Evolutionary conservation across 2,888 invertebrate species (phyloP), one percentile per base, ranked within the genome.

Genomic region (Apotomis capreana): DNA sequence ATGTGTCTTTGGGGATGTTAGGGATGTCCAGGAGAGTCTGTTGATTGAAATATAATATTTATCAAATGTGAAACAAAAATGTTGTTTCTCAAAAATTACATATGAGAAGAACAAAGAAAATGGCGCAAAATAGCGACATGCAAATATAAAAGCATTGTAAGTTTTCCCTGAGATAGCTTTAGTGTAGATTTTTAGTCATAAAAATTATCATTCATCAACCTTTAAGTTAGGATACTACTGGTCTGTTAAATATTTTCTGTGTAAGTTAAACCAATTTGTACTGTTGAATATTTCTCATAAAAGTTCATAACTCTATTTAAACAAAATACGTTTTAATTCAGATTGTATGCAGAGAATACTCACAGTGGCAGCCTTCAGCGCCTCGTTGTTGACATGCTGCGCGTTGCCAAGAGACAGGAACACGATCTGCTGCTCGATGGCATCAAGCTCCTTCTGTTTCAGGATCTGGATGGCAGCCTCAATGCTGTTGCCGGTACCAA

Each of bases 401-500:
- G 96, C 95, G 74, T 96, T 94, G 26, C 95, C 95, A 0, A 97
- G 89, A 0, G 96, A 95, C 26, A 96, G 83, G 81, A 95, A 95
- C 59, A 95, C 96, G 4, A 96, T 80, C 46, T 94, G 89, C 75
- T 95, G 93, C 77, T 96, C 95, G 0, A 94, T 57, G 0, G 79
- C 74, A 0, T 92, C 91, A 9, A 97, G 86, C 79, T 95, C 95
- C 12, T 94, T 94, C 79, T 91, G 95, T 76, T 95, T 95, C 62
- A 98, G 88, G 62, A 98, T 91, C 75, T 96, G 95, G 71, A 94
- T 85, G 55, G 90, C 88, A 0, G 96, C 95, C 77, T 96, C 96
- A 26, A 98, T 95, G 10, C 97, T 94, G 69, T 96, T 96, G 0
- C 96, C 96, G 13, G 96, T 97, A 44, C 96, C 97, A 0, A 97